A percentile compares a stretch with the other conserved stretches of the same genome.
phyloP scores from a whole-genome alignment of 2,888 invertebrate genomes.

The Drosophila nr. fundita region DNA sequence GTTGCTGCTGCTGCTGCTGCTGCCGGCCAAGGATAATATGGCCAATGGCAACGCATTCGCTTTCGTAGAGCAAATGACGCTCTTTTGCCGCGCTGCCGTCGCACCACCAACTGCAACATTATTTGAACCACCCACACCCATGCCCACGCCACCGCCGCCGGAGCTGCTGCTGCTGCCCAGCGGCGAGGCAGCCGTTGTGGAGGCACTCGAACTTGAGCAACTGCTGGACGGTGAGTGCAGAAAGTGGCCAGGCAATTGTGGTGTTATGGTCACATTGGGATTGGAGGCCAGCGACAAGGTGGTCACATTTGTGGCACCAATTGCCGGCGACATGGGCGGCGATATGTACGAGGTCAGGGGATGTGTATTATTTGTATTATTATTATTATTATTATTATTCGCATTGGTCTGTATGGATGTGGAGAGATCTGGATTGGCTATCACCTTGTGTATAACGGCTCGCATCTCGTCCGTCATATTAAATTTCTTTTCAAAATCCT shows the following conservation, averaged over 20 bases:
- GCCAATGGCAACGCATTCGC: constrained; percentile 71
- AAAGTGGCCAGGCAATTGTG: constrained; percentile 79
- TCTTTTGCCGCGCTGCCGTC: constrained; percentile 77
- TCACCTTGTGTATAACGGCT: constrained; percentile 83
- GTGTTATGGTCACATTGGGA: constrained; percentile 82
- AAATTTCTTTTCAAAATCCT: constrained; percentile 83
- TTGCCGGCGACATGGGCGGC: constrained; percentile 83
- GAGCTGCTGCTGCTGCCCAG: constrained; percentile 36
- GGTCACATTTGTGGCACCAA: constrained; percentile 59
- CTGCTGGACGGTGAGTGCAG: constrained; percentile 73
- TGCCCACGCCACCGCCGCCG: neutral
- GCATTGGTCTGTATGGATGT: constrained; percentile 84
- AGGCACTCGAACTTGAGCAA: constrained; percentile 73
- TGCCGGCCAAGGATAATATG: constrained; percentile 56
- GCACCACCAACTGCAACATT: constrained; percentile 8
- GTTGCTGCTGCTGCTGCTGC: constrained; percentile 2
- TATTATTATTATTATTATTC: constrained; percentile 21
- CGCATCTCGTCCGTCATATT: constrained; percentile 85
- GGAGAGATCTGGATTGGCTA: constrained; percentile 83
- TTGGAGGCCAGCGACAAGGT: constrained; percentile 81
- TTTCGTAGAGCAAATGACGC: constrained; percentile 84
- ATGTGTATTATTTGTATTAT: constrained; percentile 23
- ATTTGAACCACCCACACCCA: constrained; percentile 5
- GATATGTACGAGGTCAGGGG: constrained; percentile 82
- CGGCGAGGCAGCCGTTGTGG: constrained; percentile 71